Evolutionary conservation across 2,113 vertebrate genomes (phyloP), one percentile per base, ranked within the genome.

Genomic region (Centropus unirufus): DNA sequence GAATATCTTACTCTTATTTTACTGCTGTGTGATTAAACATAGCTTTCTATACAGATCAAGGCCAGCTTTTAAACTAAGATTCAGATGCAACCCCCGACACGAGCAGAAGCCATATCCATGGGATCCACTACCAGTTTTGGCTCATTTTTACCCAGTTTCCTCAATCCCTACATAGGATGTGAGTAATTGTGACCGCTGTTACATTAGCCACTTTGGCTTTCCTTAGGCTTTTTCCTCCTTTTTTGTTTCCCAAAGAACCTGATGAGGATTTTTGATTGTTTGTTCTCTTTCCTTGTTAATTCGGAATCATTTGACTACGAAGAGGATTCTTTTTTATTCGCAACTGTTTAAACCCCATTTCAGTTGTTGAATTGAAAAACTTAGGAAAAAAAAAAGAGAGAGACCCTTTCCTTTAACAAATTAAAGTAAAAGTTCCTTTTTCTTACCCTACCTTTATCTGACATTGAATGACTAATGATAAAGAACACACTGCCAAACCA

Each of bases 101-200:
- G 39, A 96, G 67, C 83, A 92, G 85, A 92, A 90, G 76, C 57
- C 69, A 40, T 1, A 87, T 23, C 57, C 83, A 52, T 0, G 0
- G 89, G 85, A 81, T 66, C 36, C 88, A 81, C 81, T 73, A 63
- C 30, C 88, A 79, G 36, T 84, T 93, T 86, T 94, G 96, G 93
- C 90, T 97, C 96, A 89, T 96, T 96, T 96, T 97, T 68, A 90
- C 93, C 90, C 14, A 66, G 83, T 85, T 97, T 97, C 97, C 96
- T 97, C 90, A 76, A 63, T 87, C 68, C 55, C 85, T 54, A 89
- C 74, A 91, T 96, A 94, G 96, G 98, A 97, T 96, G 70, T 97
- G 97, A 97, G 96, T 96, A 96, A 98, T 95, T 95, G 88, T 87
- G 94, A 93, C 95, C 97, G 97, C 89, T 97, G 94, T 91, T 92